Evolutionary conservation across 2,797 vertebrate species (phyloP).

Genomic region (Vespertilio murinus): DNA sequence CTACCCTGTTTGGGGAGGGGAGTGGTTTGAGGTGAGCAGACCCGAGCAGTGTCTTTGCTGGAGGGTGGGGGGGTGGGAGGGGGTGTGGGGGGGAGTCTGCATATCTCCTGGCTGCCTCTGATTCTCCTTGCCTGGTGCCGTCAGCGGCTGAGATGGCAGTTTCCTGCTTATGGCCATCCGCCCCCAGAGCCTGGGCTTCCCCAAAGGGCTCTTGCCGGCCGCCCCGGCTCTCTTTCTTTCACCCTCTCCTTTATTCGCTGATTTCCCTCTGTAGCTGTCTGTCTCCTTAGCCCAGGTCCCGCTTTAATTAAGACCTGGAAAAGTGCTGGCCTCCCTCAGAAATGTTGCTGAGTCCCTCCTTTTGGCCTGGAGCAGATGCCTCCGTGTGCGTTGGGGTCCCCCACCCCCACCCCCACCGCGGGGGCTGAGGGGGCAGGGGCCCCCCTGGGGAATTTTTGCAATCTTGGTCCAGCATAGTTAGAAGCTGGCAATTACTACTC

Average conservation of each 20-base stretch:
- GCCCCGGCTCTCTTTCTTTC: neutral
- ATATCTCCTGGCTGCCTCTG: neutral
- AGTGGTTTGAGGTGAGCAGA: neutral
- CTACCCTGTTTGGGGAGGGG: neutral
- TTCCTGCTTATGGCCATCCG: neutral
- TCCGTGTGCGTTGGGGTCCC: constrained; percentile 13
- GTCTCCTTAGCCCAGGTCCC: constrained; percentile 7
- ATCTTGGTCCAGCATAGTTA: constrained; percentile 86
- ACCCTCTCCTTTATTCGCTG: constrained; percentile 18
- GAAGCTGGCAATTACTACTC: constrained; percentile 86
- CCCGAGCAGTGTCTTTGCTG: fast-evolving
- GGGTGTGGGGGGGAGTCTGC: no score
- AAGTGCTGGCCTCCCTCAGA: constrained; percentile 58
- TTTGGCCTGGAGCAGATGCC: constrained; percentile 25
- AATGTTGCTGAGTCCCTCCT: constrained; percentile 58
- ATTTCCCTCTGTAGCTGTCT: constrained; percentile 38
- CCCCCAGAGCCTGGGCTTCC: neutral
- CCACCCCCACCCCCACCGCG: neutral
- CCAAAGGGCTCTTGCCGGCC: neutral
- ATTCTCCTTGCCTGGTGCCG: neutral
- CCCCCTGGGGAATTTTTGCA: constrained; percentile 83
- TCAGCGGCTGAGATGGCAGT: neutral
- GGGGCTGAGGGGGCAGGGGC: no score
- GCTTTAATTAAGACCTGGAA: constrained; percentile 71
- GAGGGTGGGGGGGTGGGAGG: fast-evolving